phyloP scores from a whole-genome alignment of 1,140 invertebrate species.

The Chrysopa pallens region DNA sequence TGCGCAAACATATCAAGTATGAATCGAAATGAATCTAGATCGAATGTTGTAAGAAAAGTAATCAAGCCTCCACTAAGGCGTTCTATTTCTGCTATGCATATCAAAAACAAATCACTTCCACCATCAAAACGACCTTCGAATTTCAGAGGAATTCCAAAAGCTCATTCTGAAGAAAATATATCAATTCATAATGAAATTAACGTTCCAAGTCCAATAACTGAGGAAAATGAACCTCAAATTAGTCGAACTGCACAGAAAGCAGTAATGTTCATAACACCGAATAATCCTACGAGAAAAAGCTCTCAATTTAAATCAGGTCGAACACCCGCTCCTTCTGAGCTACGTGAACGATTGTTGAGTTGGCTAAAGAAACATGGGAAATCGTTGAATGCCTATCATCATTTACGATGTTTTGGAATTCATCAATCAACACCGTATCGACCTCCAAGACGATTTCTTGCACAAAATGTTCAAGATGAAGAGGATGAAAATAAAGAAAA shows the following conservation, averaged over 20 bases:
- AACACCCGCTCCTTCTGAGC: conserved; percentile 21
- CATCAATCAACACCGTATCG: conserved; percentile 15
- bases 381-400: conserved; percentile 25
- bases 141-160: background rate
- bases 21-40: background rate
- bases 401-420: conserved; percentile 30
- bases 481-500: conserved; percentile 36
- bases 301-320: background rate
- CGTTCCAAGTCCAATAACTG: background rate
- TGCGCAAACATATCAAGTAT: background rate
- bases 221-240: background rate
- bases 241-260: background rate
- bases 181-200: background rate
- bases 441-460: conserved; percentile 1
- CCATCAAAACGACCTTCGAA: background rate
- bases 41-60: no score
- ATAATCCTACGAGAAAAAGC: background rate
- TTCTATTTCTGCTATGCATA: background rate
- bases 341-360: conserved; percentile 23
- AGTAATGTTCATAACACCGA: background rate
- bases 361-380: conserved; percentile 30
- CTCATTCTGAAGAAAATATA: background rate
- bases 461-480: conserved; percentile 8
- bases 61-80: background rate
- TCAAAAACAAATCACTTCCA: background rate